Base-by-base conservation (phyloP, 2,113 vertebrate species). In the Arenaria interpres region DNA sequence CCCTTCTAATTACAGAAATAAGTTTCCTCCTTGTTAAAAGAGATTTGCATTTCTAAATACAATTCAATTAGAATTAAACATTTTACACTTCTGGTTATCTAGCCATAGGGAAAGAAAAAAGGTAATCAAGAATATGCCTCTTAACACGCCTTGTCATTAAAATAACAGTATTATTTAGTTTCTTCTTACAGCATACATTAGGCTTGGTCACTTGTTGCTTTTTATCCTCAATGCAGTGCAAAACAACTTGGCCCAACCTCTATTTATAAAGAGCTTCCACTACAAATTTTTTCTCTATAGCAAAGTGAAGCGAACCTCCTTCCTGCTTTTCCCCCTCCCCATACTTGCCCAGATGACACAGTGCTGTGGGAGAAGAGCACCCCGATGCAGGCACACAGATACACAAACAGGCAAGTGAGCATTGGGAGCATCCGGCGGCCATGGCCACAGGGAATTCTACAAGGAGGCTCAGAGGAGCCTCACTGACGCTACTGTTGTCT, bases 341-440 rank as follows among this genome's bases (percentile, higher is more conserved):
- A 9, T 6, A 56, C 15, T 43, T 35, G 43, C 46, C 24, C 41
- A 54, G 14, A 13, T 35, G 30, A 22, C 30, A 0, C 1, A 28
- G 50, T 25, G 24, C 22, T 57, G 21, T 23, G 30, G n/a, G 32
- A 74, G 9, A 25, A 27, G 22, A 67, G 18, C 32, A 46, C 25
- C 32, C n/a, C 54, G 28, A 71, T 23, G 60, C 45, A 46, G 30
- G 25, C 28, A 46, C n/a, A 37, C 24, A 53, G 33, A 7, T 7
- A n/a, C 1, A 7, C 0, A 10, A 41, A 30, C 4, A 16, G 7
- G 23, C n/a, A 21, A 63, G 30, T 2, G 11, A 54, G 45, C 85
- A 16, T 8, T 11, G 16, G 45, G 35, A 83, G 28, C 45, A 60
- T 24, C 54, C 35, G 3, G 13, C 35, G 37, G 69, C 56, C 37